A percentile compares a stretch with the other conserved stretches of the same genome.
phyloP scores from a whole-genome alignment of 2,888 invertebrate species.

The Thumatha senex region DNA sequence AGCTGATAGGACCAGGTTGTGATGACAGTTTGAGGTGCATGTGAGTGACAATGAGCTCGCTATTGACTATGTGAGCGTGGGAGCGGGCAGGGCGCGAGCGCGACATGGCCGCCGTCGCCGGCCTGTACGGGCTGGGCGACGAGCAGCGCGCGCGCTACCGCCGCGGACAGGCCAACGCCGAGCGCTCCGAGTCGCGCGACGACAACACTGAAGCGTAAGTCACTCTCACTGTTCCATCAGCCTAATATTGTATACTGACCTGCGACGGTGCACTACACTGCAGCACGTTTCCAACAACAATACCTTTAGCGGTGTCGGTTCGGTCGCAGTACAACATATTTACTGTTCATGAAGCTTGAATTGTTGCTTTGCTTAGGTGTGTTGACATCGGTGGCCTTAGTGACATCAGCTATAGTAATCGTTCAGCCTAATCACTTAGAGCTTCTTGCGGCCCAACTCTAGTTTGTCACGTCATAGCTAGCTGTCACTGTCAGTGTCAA shows the following conservation, averaged over 20 bases:
- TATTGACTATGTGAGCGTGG: conserved; percentile 43
- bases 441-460: too few species aligned
- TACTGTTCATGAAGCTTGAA: too few species aligned
- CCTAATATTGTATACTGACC: not conserved
- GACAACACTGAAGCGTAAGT: conserved; percentile 85
- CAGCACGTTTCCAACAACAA: too few species aligned
- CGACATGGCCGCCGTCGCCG: conserved; percentile 90
- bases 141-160: conserved; percentile 84
- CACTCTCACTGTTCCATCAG: conserved; percentile 6
- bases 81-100: conserved; percentile 41
- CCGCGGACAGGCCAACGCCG: conserved; percentile 85
- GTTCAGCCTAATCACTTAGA: too few species aligned
- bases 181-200: conserved; percentile 85
- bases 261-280: too few species aligned
- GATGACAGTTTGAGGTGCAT: conserved; percentile 22
- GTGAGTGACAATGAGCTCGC: conserved; percentile 28
- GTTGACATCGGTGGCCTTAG: too few species aligned
- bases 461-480: too few species aligned
- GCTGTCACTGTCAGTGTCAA: too few species aligned
- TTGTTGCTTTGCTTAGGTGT: too few species aligned
- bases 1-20: conserved; percentile 28
- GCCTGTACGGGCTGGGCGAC: conserved; percentile 91
- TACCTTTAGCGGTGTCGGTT: too few species aligned
- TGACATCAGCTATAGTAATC: too few species aligned
- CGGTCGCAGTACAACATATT: too few species aligned